Percentiles rank a stretch among this genome's conserved stretches.
phyloP scores from a whole-genome alignment of 2,888 invertebrate species.

The Leucania comma region DNA sequence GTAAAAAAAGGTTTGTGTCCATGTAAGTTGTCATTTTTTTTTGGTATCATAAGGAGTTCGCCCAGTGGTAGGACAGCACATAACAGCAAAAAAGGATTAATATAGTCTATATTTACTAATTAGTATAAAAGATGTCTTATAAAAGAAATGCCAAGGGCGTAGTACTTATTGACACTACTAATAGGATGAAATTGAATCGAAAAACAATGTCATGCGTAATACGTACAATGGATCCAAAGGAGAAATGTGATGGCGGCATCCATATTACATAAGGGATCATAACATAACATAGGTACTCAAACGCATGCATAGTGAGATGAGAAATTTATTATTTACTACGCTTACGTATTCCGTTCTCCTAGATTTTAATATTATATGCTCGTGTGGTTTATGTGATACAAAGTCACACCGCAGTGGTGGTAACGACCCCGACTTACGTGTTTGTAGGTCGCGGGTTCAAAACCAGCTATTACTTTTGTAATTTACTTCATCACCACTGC shows the following conservation, averaged over 20 bases:
- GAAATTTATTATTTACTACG: constrained; percentile 46
- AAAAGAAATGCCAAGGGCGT: background rate
- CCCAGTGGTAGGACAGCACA: too few species aligned
- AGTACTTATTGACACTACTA: background rate
- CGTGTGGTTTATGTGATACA: constrained; percentile 13
- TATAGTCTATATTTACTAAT: too few species aligned
- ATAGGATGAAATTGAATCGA: constrained; percentile 18
- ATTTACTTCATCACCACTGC: too few species aligned
- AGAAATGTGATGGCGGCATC: constrained; percentile 13
- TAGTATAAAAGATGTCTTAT: too few species aligned
- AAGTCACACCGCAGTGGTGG: background rate
- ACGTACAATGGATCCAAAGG: background rate
- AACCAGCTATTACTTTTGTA: too few species aligned
- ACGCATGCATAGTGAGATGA: constrained; percentile 14
- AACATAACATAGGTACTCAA: constrained; percentile 21
- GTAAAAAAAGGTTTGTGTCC: too few species aligned
- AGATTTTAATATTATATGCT: constrained; percentile 25
- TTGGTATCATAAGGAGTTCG: too few species aligned
- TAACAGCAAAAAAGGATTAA: too few species aligned
- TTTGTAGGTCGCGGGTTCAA: too few species aligned
- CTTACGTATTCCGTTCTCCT: constrained; percentile 7
- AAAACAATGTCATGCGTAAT: constrained; percentile 19
- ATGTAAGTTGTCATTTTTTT: too few species aligned
- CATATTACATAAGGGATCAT: constrained; percentile 33
- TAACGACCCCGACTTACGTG: too few species aligned